Evolutionary conservation across 2,797 vertebrate genomes (phyloP), one percentile per base, ranked within the genome.

Genomic region (Austrolebias charrua): DNA sequence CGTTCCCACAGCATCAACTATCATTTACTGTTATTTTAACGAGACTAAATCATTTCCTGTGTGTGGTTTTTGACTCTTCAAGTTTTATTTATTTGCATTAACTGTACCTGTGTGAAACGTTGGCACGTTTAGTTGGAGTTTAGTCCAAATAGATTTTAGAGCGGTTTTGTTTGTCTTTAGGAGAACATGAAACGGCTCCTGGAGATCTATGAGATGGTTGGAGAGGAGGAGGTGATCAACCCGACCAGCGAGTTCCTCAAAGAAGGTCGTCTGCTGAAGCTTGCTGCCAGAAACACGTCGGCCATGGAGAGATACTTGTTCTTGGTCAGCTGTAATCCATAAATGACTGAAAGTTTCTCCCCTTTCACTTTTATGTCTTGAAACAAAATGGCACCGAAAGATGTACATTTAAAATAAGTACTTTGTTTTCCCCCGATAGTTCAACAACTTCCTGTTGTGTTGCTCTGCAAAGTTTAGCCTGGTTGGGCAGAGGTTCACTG

Each of bases 381-480:
- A 33, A 33, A 33, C 31, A 8, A 8, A 33, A 33, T 8, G 8
- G 31, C 31, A 33, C 31, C 3, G 11, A 12, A 35, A 9, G 7
- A 35, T 35, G 33, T 7, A 7, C 8, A 35, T 35, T 35, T 35
- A 7, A 9, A 35, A 8, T 6, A 12, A 40, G 10, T 40, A 11
- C 11, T 40, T 40, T 40, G 12, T n/a, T 2, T 46, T 46, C 20
- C 8, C 20, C 12, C 88, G 96, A 95, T 97, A 40, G 38, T 40
- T 97, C 87, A 97, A 96, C 93, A 95, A 95, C 89, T 94, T 95
- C 81, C 80, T 97, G 82, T 91, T 97, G 45, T 96, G 93, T 90
- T 97, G 96, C 43, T 89, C 91, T 48, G 92, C 95, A 2, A 94
- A 90, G 75, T 94, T 97, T 84, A 94, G 95, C 87, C 93, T 96